Percentiles rank a stretch among this genome's conserved stretches.
These are phyloP conservation scores for Drosophila pseudoobscura DNA, from an alignment of 1,140 invertebrate species.

Conservation along the genomic window DNA sequence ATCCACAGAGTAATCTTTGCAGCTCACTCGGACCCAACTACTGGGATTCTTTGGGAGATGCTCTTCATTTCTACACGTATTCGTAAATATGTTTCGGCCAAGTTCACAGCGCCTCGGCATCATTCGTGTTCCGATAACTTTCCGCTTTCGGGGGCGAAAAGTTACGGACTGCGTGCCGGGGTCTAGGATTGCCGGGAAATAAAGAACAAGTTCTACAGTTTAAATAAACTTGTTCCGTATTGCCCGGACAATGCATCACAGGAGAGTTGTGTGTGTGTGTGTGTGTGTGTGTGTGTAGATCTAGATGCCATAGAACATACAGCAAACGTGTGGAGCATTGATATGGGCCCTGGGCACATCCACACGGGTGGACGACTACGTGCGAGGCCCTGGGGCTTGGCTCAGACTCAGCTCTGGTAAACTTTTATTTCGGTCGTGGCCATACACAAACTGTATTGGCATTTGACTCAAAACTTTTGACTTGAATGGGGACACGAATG, in stretches of 20 bases:
- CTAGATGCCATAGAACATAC: constrained; percentile 4
- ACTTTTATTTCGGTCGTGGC: constrained; percentile 45
- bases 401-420: constrained; percentile 25
- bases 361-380: constrained; percentile 35
- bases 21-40: constrained; percentile 39
- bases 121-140: constrained; percentile 72
- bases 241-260: constrained; percentile 62
- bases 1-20: constrained; percentile 33
- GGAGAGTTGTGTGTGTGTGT: not conserved
- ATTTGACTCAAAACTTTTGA: constrained; percentile 79
- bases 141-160: constrained; percentile 17
- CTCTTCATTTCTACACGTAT: constrained; percentile 44
- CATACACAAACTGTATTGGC: constrained; percentile 73
- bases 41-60: constrained; percentile 15
- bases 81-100: constrained; percentile 49
- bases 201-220: constrained; percentile 68
- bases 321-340: constrained; percentile 66
- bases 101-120: constrained; percentile 45
- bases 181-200: constrained; percentile 9
- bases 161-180: not conserved
- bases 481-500: constrained; percentile 9
- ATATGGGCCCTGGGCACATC: constrained; percentile 61
- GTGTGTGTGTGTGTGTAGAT: constrained; percentile 7
- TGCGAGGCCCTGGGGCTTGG: constrained; percentile 26
- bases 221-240: constrained; percentile 77